Base-by-base conservation (phyloP, 1,140 invertebrate species). In the Calosoma granatense region DNA sequence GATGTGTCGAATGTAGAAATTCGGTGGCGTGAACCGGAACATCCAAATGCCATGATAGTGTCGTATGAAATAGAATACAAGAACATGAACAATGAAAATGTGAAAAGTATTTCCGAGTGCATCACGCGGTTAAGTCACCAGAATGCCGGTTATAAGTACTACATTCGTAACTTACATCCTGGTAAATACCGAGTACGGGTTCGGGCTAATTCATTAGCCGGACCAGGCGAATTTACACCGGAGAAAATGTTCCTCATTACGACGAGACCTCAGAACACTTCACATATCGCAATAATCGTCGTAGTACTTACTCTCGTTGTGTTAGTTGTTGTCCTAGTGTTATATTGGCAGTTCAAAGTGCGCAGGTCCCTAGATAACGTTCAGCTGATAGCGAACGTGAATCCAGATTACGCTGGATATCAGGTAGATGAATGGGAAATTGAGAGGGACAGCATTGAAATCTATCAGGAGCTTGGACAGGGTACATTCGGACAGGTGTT, bases 371-470 rank as follows among this genome's bases (percentile, higher is more conserved):
- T 58, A 0, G 59, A 66, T 11, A 56, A 78, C 23, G 76, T 80
- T 67, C 83, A 82, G 64, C 71, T 90, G 23, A 85, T 88, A 62
- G 81, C 86, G 0, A 81, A 78, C 22, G 83, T 90, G 22, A 90
- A 90, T 78, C 87, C 87, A 0, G 86, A 88, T 65, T 90, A 90
- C 68, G 81, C 83, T 2, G 83, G 82, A 60, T 95, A 96, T 69
- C 81, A 86, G 53, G 84, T 88, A 43, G 95, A 98, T 72, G 92
- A 96, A 67, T 98, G 94, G 93, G 95, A 99, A 77, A 84, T 98
- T 56, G 78, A 87, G 1, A 76, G 93, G 41, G 82, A 88, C 17
- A 88, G 88, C 65, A 82, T 98, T 53, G 78, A 86, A 62, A 71
- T 95, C 54, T 61, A 87, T 1, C 74, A 82, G 52, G 84, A 92